Base-by-base conservation (phyloP, 2,888 invertebrate genomes). In the Spodoptera exigua region DNA sequence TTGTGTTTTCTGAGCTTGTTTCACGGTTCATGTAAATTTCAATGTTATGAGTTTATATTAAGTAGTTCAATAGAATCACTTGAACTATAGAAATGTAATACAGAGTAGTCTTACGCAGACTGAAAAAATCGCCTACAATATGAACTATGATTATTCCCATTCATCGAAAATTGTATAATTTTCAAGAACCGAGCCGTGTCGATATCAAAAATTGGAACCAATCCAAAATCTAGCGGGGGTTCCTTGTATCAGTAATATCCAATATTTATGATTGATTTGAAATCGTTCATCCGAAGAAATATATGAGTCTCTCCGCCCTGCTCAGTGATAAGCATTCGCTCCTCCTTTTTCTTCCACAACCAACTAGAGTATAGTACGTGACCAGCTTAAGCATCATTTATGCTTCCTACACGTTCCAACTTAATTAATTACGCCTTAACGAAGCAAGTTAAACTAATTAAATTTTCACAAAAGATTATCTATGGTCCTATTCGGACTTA, bases 161-260 rank as follows among this genome's bases (percentile, higher is more conserved):
- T 49, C n/a, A 12, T 41, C 12, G 18, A 48, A 41, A 32, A 63
- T 49, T 43, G 12, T 34, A 47, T 51, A 57, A 51, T 40, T 46
- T 45, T 34, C 18, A 32, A 11, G 16, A 37, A n/a, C 13, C 10
- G 13, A 9, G 16, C 7, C 13, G 36, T 41, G 35, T 37, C 36
- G 43, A 36, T 21, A 55, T 44, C 37, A 13, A 64, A 39, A 34
- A 10, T 65, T 67, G 71, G 57, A 41, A 40, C 14, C 13, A 32
- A 17, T 51, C 65, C 43, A 67, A 51, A 43, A 13, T 10, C 3
- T n/a, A 17, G 37, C 27, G 36, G 21, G 41, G 5, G 12, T 64
- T 43, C 46, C 14, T 35, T 35, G 11, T 37, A 35, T 11, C n/a
- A 36, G 37, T 35, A 47, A 63, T 43, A 3, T 70, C 10, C 13